A percentile compares a stretch with the other conserved stretches of the same genome.
phyloP scores from a whole-genome alignment of 2,113 vertebrate genomes.

The Scophthalmus maximus region DNA sequence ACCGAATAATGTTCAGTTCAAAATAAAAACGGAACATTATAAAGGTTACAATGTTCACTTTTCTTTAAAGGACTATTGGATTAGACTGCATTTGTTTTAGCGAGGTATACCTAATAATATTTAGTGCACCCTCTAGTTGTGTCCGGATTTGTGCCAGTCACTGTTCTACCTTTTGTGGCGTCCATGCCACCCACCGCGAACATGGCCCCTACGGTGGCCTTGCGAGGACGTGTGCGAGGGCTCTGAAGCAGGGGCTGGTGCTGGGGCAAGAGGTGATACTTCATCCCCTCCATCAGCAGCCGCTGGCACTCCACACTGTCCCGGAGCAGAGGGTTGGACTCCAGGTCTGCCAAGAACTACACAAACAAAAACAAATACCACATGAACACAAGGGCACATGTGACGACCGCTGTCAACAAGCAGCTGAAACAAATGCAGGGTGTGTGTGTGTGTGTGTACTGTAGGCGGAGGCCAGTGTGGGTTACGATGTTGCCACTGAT shows the following conservation, averaged over 20 bases:
- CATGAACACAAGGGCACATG: conserved; percentile 16
- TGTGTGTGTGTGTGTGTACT: neutral
- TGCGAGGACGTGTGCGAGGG: conserved; percentile 94
- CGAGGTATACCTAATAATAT: neutral
- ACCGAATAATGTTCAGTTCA: no score
- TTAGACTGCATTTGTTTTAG: no score
- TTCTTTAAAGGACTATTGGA: no score
- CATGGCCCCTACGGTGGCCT: conserved; percentile 95
- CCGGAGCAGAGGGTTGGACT: conserved; percentile 91
- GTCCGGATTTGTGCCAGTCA: neutral
- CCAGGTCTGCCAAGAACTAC: conserved; percentile 96
- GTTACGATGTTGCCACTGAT: conserved; percentile 37
- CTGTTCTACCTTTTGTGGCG: conserved; percentile 88
- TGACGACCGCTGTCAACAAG: conserved; percentile 18
- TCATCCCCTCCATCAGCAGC: conserved; percentile 98
- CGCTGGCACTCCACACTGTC: conserved; percentile 98
- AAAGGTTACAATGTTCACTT: no score
- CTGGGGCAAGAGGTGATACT: conserved; percentile 97
- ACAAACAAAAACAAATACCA: conserved; percentile 16
- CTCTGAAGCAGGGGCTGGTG: conserved; percentile 94
- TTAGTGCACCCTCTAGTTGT: neutral
- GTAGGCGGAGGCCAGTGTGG: neutral
- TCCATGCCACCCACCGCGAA: conserved; percentile 98
- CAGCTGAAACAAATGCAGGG: conserved; percentile 18
- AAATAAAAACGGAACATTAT: no score